A percentile compares a stretch with the other conserved stretches of the same genome.
phyloP scores from a whole-genome alignment of 2,113 vertebrate genomes.

The Charina bottae region DNA sequence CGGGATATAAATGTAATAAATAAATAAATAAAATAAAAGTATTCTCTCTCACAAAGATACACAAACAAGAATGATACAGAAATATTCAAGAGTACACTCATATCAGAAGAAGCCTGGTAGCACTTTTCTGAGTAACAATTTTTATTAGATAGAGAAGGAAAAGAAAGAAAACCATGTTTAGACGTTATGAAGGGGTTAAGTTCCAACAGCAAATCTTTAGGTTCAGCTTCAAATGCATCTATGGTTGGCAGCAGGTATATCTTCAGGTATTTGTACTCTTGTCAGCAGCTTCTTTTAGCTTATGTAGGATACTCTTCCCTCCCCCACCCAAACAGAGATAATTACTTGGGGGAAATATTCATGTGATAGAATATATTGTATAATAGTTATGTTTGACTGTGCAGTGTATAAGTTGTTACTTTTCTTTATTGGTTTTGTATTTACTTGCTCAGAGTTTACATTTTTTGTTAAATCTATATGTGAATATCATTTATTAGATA shows the following conservation, averaged over 20 bases:
- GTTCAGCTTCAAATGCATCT: too few relatives aligned
- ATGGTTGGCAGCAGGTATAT: neutral
- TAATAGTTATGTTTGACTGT: neutral
- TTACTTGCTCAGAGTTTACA: neutral
- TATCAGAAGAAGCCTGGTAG: too few relatives aligned
- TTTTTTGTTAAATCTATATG: neutral
- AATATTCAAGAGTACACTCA: too few relatives aligned
- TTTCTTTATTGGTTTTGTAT: neutral
- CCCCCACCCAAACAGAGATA: neutral
- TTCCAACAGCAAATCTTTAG: too few relatives aligned
- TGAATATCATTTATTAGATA: constrained; percentile 70
- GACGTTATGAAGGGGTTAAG: too few relatives aligned
- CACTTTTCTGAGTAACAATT: too few relatives aligned
- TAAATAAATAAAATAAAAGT: too few relatives aligned
- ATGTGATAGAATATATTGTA: neutral
- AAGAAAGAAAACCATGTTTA: too few relatives aligned
- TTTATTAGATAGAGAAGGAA: too few relatives aligned
- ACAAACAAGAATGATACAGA: too few relatives aligned
- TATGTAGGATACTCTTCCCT: neutral
- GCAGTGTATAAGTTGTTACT: neutral
- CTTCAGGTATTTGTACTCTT: neutral
- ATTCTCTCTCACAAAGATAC: too few relatives aligned
- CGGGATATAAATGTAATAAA: too few relatives aligned
- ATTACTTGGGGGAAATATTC: neutral
- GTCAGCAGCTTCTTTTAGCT: neutral